phyloP scores from a whole-genome alignment of 2,888 invertebrate genomes.

The Protula sp. region DNA sequence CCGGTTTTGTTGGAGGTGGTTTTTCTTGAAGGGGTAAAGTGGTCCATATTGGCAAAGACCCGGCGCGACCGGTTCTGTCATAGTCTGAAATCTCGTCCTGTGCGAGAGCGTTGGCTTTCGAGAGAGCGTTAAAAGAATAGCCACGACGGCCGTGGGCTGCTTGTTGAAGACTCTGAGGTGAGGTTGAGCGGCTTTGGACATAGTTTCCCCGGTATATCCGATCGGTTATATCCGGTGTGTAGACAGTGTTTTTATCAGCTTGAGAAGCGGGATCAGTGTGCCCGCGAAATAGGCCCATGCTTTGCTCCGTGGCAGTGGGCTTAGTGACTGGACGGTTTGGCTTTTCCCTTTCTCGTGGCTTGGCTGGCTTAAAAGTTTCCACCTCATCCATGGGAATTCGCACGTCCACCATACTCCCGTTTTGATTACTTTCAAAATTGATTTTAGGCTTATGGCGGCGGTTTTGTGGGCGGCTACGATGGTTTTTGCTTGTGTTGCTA shows the following conservation, averaged over 20 bases:
- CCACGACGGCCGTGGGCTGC: background rate
- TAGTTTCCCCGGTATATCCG: background rate
- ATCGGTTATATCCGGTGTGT: background rate
- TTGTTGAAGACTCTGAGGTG: background rate
- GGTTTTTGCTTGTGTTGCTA: background rate
- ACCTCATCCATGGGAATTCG: constrained; percentile 14
- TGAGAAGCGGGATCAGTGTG: background rate
- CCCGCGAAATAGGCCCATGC: background rate
- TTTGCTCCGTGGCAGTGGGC: background rate
- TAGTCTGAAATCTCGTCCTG: background rate
- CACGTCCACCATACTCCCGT: constrained; percentile 27
- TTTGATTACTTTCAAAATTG: constrained; percentile 18
- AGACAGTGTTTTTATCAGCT: background rate
- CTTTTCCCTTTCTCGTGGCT: background rate
- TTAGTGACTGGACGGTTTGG: background rate
- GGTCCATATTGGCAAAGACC: background rate
- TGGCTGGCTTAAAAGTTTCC: constrained; percentile 12
- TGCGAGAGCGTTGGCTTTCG: background rate
- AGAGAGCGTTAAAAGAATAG: background rate
- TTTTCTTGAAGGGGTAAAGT: background rate
- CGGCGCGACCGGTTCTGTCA: background rate
- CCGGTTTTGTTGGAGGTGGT: background rate
- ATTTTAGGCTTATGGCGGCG: constrained; percentile 8
- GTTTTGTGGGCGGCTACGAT: background rate
- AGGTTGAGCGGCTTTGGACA: background rate